phyloP scores from a whole-genome alignment of 2,888 invertebrate species.

The Anoplius nigerrimus region DNA sequence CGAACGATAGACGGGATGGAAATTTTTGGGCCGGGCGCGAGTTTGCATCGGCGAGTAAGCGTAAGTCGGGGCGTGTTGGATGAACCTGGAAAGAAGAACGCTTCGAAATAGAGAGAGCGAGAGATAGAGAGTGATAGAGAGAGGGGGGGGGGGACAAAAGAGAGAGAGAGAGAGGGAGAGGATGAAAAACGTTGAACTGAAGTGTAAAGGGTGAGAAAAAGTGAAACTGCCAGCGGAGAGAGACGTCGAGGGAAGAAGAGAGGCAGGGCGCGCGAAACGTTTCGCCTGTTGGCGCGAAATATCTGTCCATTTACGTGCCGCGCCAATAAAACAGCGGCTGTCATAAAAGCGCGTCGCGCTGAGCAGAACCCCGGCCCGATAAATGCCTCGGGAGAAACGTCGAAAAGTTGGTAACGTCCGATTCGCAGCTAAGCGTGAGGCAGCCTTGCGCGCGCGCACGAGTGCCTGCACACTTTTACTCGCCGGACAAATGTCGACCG shows the following conservation, averaged over 20 bases:
- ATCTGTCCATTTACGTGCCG: constrained; percentile 39
- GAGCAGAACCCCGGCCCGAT: constrained; percentile 29
- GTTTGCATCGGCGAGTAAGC: background rate
- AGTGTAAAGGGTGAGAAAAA: background rate
- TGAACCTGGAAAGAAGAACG: background rate
- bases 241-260: background rate
- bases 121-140: background rate
- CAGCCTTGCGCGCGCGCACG: no score
- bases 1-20: no score
- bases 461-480: no score
- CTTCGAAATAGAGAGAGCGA: no score
- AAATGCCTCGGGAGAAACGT: constrained; percentile 25
- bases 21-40: background rate
- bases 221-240: background rate
- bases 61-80: background rate
- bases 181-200: background rate
- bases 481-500: no score
- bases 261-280: background rate
- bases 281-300: constrained; percentile 22
- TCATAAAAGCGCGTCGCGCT: constrained; percentile 31
- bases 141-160: background rate
- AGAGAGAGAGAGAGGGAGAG: background rate
- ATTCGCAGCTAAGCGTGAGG: constrained; percentile 7
- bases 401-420: constrained; percentile 20
- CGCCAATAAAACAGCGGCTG: constrained; percentile 38